Conservation (phyloP, 2,797 vertebrate genomes). For the Periophthalmus magnuspinnatus region DNA sequence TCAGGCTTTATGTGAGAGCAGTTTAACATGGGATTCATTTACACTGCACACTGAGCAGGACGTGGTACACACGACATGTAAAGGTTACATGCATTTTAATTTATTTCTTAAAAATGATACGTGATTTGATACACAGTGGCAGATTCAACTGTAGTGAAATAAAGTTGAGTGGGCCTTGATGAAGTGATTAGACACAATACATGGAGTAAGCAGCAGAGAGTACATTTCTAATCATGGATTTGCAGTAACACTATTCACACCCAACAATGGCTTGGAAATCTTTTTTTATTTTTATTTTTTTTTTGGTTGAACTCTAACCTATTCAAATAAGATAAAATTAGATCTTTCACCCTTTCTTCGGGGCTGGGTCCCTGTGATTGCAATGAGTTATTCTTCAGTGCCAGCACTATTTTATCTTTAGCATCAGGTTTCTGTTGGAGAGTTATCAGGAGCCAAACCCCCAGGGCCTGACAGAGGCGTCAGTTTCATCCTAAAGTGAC, state of each 20-base stretch:
- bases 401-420: not conserved
- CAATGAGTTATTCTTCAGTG: not conserved
- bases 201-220: too few relatives aligned
- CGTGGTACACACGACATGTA: not conserved
- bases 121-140: not conserved
- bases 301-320: too few relatives aligned
- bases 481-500: constrained; percentile 62
- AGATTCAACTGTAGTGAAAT: not conserved
- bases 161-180: not conserved
- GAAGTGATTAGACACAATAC: too few relatives aligned
- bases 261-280: too few relatives aligned
- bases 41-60: not conserved
- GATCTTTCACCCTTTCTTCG: not conserved
- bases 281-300: too few relatives aligned
- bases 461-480: constrained; percentile 27
- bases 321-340: not conserved
- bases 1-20: too few relatives aligned
- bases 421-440: constrained; percentile 30
- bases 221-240: too few relatives aligned
- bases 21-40: too few relatives aligned
- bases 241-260: too few relatives aligned
- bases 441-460: constrained; percentile 38
- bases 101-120: not conserved
- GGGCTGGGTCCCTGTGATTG: not conserved
- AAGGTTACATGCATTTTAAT: not conserved